Evolutionary conservation across 2,888 invertebrate genomes (phyloP).

Genomic region (Crocallis elinguaria): DNA sequence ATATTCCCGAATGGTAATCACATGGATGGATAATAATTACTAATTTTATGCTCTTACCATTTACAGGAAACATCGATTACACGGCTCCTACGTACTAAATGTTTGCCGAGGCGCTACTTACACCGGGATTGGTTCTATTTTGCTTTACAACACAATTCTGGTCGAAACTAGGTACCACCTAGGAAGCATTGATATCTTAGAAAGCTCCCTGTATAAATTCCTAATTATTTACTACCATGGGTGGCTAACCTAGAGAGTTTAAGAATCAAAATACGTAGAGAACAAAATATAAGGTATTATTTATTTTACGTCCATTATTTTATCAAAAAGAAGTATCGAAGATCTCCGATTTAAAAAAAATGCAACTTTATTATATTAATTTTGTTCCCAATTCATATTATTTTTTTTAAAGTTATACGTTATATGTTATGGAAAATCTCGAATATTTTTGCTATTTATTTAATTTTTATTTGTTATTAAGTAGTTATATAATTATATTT

Average conservation of each 20-base stretch:
- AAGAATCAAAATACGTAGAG: constrained; percentile 2
- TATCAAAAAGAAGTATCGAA: constrained; percentile 4
- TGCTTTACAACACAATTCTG: constrained; percentile 9
- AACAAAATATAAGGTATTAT: background rate
- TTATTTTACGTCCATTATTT: constrained; percentile 13
- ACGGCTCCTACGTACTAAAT: constrained; percentile 90
- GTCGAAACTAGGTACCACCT: background rate
- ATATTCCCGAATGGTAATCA: too few relatives aligned
- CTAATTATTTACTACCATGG: background rate
- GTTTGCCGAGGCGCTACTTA: background rate
- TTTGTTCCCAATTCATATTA: constrained; percentile 8
- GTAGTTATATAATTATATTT: constrained; percentile 26
- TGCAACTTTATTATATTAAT: background rate
- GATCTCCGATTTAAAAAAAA: constrained; percentile 10
- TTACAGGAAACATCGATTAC: constrained; percentile 88
- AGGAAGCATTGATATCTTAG: background rate
- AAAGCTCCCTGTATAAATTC: background rate
- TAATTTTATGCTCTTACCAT: constrained; percentile 23
- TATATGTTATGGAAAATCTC: constrained; percentile 19
- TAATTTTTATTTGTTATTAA: constrained; percentile 26
- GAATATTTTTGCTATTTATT: constrained; percentile 21
- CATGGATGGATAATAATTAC: too few relatives aligned
- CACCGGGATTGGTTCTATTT: constrained; percentile 7
- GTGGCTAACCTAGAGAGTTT: background rate
- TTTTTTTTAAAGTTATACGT: constrained; percentile 14